Evolutionary conservation across 2,888 invertebrate species (phyloP), one percentile per base, ranked within the genome.

Genomic region (Dugesia japonica): DNA sequence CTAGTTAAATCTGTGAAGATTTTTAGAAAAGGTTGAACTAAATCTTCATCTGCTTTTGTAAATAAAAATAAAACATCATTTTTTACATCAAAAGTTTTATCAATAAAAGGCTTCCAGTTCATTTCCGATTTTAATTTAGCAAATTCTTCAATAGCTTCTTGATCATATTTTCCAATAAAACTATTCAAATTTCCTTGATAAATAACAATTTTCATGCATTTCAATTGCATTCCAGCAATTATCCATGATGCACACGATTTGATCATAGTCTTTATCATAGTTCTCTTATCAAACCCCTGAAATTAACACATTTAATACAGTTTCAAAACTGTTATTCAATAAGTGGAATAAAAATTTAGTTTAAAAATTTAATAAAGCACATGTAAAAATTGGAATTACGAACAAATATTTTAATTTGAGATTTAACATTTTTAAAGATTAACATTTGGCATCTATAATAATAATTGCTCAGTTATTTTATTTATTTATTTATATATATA

Each of bases 181-280:
- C 56, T 56, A 7, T 56, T 23, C 17, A 9, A 9, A n/a, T 13
- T 56, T 4, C 23, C 56, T 13, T n/a, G 75, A 77, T 80, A 83
- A 26, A 83, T 42, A 1, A 83, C 82, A 71, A 83, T 79, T 78
- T 82, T 82, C 23, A 83, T 78, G 26, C 80, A 79, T 13, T 79
- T 77, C n/a, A 83, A 78, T 13, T 82, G 82, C 23, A 83, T 80
- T 0, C 83, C 83, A 26, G 82, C 82, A 71, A 79, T 77, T 28
- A 83, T 83, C 83, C 83, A 83, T 42, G 80, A 79, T 27, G 81
- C 80, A 20, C 82, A 82, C 9, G 80, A 80, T 42, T 81, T 79
- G 1, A 83, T 80, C 80, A 83, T 82, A 1, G 80, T 78, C 71
- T 42, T 77, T 71, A 81, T 78, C 71, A 82, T 80, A 15, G 33